A percentile compares a stretch with the other conserved stretches of the same genome.
Evolutionary conservation across 2,113 vertebrate genomes (phyloP).

Genomic region (Euleptes europaea): DNA sequence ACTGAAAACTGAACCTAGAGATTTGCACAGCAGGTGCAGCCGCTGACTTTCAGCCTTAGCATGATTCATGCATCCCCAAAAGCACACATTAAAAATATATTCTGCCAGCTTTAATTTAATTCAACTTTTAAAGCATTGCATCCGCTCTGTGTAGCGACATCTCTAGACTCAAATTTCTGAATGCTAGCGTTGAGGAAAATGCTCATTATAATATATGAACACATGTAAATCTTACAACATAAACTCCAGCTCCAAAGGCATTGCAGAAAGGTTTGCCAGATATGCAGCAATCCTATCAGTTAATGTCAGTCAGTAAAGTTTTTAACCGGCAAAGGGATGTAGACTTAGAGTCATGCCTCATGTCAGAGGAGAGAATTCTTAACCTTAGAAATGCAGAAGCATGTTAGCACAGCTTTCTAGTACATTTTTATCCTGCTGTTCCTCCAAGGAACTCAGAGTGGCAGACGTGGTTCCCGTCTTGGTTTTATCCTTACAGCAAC

Average conservation of each 20-base stretch:
- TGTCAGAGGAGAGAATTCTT: neutral
- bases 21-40: constrained; percentile 19
- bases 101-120: constrained; percentile 45
- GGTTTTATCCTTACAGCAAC: too few species aligned
- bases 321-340: neutral
- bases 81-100: constrained; percentile 45
- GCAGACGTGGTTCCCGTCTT: too few species aligned
- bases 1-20: constrained; percentile 28
- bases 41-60: constrained; percentile 19
- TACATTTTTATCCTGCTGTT: too few species aligned
- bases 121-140: constrained; percentile 36
- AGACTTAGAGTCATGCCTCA: accelerated
- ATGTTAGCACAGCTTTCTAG: neutral
- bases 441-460: too few species aligned
- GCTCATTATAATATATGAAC: neutral
- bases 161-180: constrained; percentile 23
- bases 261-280: neutral
- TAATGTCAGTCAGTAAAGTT: neutral
- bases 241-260: neutral
- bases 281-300: constrained; percentile 5
- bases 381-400: constrained; percentile 13
- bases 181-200: constrained; percentile 10
- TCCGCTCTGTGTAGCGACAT: constrained; percentile 20
- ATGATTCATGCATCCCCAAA: constrained; percentile 39
- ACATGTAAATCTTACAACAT: neutral